phyloP scores from a whole-genome alignment of 2,113 vertebrate genomes.

The Callocephalon fimbriatum region DNA sequence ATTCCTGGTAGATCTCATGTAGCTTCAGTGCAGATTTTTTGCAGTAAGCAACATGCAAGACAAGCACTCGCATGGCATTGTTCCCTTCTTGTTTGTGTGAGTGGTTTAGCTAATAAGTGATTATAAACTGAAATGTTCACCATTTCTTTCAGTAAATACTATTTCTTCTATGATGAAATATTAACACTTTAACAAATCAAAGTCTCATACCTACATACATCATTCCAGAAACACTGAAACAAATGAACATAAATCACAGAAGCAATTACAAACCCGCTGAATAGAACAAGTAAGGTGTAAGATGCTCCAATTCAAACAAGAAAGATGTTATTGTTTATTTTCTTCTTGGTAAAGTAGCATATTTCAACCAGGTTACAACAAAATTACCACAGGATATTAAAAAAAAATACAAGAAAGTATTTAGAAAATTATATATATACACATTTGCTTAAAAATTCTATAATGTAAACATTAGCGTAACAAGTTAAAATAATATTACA shows the following conservation, averaged over 20 bases:
- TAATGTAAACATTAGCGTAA: conserved; percentile 73
- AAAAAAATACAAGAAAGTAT: conserved; percentile 63
- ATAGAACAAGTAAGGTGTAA: background rate
- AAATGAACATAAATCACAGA: background rate
- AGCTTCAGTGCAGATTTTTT: background rate
- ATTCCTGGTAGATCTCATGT: background rate
- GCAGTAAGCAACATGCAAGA: background rate
- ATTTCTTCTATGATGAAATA: background rate
- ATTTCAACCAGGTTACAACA: conserved; percentile 68
- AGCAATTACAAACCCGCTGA: background rate
- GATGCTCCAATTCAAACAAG: background rate
- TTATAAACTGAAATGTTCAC: background rate
- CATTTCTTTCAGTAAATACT: background rate
- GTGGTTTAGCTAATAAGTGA: background rate
- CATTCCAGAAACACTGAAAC: background rate
- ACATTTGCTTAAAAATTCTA: conserved; percentile 75
- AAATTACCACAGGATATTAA: conserved; percentile 76
- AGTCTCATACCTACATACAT: background rate
- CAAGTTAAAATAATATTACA: conserved; percentile 47
- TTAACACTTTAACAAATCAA: background rate
- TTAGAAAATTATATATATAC: conserved; percentile 80
- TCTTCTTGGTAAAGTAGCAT: conserved; percentile 57
- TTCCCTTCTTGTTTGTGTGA: background rate
- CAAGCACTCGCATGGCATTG: background rate
- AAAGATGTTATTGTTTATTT: conserved; percentile 71